Base-by-base conservation (phyloP, 2,888 invertebrate species). In the Minunthozetes semirufus region DNA sequence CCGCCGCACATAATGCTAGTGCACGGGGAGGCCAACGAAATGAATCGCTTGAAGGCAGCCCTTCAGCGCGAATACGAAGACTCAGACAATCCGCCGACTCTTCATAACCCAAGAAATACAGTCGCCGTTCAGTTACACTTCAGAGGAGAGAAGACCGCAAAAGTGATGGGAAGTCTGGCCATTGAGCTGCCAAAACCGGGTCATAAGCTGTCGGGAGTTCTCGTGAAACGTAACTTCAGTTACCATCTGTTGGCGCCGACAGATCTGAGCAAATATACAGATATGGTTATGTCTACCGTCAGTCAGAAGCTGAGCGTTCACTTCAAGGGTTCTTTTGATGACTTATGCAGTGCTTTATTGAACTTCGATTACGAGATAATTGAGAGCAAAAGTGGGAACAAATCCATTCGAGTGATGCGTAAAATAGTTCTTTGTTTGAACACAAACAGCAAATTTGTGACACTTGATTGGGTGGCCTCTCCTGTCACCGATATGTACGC, bases 11-110 rank as follows among this genome's bases (percentile, higher is more conserved):
- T 99, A 78, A 94, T 93, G 63, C 84, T 97, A 68, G 99, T 99
- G 0, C 99, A 99, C 83, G 99, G 99, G 0, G 99, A 99, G 82
- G 93, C 93, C 84, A 99, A 98, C 84, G 99, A 99, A 86, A 99
- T 99, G 99, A 91, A 90, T 0, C 88, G 99, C 0, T 85, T 99
- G 75, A 95, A 96, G 84, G 91, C 94, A 53, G 98, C 97, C 0
- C 85, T 99, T 72, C 90, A 93, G 81, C 86, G 98, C 19, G 96
- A 98, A 82, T 95, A 95, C 82, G 93, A 94, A 83, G 91, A 90
- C 80, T 48, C 48, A 8, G 76, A 76, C 19, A 91, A 92, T 81
- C 88, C 89, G 1, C 83, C 84, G 33, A 88, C 85, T 76, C 88
- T 99, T 48, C 93, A 98, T 84, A 99, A 96, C 85, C 99, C 99